These are phyloP conservation scores for Callinectes sapidus DNA, from an alignment of 2,888 invertebrate species.

Conservation along the genomic window DNA sequence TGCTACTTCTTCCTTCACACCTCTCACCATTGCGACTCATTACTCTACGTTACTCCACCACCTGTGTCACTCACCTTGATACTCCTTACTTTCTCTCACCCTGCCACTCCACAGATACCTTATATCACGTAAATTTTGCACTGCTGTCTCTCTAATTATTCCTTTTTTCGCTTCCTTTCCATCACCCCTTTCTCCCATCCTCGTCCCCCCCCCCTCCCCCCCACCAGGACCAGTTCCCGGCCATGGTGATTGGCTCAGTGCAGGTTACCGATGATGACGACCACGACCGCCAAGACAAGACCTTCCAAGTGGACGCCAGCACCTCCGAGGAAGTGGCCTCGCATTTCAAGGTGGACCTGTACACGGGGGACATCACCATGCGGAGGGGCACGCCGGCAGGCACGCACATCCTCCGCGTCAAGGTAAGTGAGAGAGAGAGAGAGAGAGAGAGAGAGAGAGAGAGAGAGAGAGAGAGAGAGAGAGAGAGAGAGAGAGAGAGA, in stretches of 20 bases:
- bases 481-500: background rate
- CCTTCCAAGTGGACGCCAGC: constrained; percentile 78
- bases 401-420: constrained; percentile 64
- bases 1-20: too few species aligned
- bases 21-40: too few species aligned
- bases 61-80: too few species aligned
- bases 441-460: constrained; percentile 9
- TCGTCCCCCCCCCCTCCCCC: background rate
- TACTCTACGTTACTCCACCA: too few species aligned
- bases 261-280: constrained; percentile 97
- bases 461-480: constrained; percentile 4
- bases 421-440: constrained; percentile 56
- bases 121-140: too few species aligned
- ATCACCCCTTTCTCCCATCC: background rate
- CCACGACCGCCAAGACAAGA: constrained; percentile 96
- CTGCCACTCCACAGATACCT: too few species aligned
- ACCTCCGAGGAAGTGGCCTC: constrained; percentile 81
- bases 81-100: too few species aligned
- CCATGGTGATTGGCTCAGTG: constrained; percentile 83
- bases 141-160: background rate
- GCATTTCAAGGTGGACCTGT: constrained; percentile 83
- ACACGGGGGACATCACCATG: constrained; percentile 94
- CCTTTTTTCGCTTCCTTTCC: background rate
- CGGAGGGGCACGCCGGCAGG: constrained; percentile 81
- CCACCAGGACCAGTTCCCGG: constrained; percentile 78